phyloP scores from a whole-genome alignment of 2,113 vertebrate species.

The Ammodytes dubius region DNA sequence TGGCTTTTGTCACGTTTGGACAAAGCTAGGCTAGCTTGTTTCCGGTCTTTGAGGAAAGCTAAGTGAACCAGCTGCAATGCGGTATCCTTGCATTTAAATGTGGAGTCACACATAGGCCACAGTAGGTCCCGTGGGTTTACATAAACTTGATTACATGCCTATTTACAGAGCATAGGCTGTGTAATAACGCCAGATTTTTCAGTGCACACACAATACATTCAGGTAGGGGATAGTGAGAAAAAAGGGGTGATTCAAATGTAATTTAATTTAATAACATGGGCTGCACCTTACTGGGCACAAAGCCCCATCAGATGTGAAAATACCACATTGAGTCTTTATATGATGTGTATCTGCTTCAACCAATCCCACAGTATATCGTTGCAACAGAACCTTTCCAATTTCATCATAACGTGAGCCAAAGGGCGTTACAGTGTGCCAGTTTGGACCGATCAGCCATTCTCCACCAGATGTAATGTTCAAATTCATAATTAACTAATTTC shows the following conservation, averaged over 20 bases:
- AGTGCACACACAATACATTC: too few species aligned
- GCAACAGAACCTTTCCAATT: background rate
- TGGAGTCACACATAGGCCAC: too few species aligned
- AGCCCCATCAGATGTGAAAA: background rate
- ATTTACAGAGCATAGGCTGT: too few species aligned
- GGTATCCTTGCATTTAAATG: background rate
- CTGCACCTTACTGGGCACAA: background rate
- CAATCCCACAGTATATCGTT: background rate
- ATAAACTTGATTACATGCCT: too few species aligned
- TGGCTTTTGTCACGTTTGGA: too few species aligned
- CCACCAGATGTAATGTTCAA: slow-evolving; percentile 28
- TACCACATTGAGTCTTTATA: background rate
- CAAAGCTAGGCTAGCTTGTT: background rate
- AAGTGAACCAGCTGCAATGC: background rate
- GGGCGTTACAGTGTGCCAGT: slow-evolving; percentile 28
- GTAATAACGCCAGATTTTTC: too few species aligned
- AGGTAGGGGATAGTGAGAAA: too few species aligned
- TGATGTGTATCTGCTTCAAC: background rate
- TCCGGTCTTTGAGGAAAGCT: background rate
- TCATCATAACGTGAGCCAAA: slow-evolving; percentile 4
- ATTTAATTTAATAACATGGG: background rate
- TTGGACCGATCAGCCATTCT: slow-evolving; percentile 18
- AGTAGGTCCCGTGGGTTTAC: too few species aligned
- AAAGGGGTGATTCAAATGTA: background rate
- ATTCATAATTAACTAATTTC: slow-evolving; percentile 37